Base-by-base conservation (phyloP, 2,113 vertebrate genomes). In the Zootoca vivipara region DNA sequence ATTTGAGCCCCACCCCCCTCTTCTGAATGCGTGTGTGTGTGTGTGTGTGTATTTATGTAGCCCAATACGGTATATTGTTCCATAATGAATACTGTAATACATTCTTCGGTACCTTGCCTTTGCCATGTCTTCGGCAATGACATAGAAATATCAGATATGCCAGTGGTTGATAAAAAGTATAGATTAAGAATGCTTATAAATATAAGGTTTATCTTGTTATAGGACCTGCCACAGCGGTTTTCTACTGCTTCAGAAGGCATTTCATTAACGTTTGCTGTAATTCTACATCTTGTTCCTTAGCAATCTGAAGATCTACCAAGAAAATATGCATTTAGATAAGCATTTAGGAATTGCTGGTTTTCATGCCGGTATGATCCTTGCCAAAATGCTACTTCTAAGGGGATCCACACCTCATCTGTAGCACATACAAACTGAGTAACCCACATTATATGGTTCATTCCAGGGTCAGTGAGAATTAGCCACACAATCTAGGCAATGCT, bases 101-200 rank as follows among this genome's bases (percentile, higher is more conserved):
- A n/a, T 9, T 58, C 78, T 22, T 79, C 15, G 33, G 28, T 30
- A n/a, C 6, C 42, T 33, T 58, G 30, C 7, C 18, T 58, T 79
- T 79, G 12, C 52, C 16, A 58, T 58, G 52, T 28, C n/a, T 33
- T 79, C 78, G 10, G 38, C 1, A 74, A 74, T 74, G 20, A 28
- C 65, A 24, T 22, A 38, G 33, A 74, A 20, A 20, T 33, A 74
- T 74, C 28, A 81, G 30, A 22, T 22, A 10, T 40, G 73, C 38
- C 18, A 38, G 73, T 40, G 35, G 35, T 22, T 40, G 16, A 35
- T 89, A 62, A 93, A 94, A 94, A 93, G 46, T 92, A 95, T 82
- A 85, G 91, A 90, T 89, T 42, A 93, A 93, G 92, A 94, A 94
- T 88, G 85, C 88, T 89, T 92, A 89, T 65, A 93, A 95, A 78